A percentile compares a stretch with the other conserved stretches of the same genome.
phyloP scores from a whole-genome alignment of 1,140 invertebrate species.

The Sitobion miscanthi region DNA sequence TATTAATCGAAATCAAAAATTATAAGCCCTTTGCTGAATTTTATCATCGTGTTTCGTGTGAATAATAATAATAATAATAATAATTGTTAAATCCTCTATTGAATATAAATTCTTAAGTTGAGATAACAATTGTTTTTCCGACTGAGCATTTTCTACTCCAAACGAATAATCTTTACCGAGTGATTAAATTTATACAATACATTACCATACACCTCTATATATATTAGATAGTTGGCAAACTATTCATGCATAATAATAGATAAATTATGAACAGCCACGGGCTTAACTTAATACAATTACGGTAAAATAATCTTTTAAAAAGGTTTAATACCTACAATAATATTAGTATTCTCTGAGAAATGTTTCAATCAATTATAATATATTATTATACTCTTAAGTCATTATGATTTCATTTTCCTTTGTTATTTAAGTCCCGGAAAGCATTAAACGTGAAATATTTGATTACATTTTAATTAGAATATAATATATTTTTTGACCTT shows the following conservation, averaged over 20 bases:
- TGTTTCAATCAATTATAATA: not conserved
- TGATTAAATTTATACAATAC: constrained; percentile 10
- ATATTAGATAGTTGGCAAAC: not conserved
- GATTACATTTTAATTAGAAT: constrained; percentile 11
- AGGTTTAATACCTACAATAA: not conserved
- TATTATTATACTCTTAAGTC: not conserved
- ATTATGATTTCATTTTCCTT: not conserved
- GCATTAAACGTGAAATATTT: not conserved
- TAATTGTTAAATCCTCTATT: not conserved
- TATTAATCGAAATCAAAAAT: not conserved
- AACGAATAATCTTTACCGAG: not conserved
- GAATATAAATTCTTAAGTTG: not conserved
- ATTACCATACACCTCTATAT: not conserved
- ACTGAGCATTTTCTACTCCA: not conserved
- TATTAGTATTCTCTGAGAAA: not conserved
- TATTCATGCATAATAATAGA: constrained; percentile 1
- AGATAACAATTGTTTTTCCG: not conserved
- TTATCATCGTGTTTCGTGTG: not conserved
- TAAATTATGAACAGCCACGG: not conserved
- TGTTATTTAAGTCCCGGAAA: not conserved
- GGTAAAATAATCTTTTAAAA: not conserved
- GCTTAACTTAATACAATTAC: not conserved
- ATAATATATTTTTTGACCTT: not conserved
- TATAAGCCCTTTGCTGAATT: not conserved
- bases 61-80: not conserved